Evolutionary conservation across 2,797 vertebrate species (phyloP), one percentile per base, ranked within the genome.

Genomic region (Mormyrops attenuatus): DNA sequence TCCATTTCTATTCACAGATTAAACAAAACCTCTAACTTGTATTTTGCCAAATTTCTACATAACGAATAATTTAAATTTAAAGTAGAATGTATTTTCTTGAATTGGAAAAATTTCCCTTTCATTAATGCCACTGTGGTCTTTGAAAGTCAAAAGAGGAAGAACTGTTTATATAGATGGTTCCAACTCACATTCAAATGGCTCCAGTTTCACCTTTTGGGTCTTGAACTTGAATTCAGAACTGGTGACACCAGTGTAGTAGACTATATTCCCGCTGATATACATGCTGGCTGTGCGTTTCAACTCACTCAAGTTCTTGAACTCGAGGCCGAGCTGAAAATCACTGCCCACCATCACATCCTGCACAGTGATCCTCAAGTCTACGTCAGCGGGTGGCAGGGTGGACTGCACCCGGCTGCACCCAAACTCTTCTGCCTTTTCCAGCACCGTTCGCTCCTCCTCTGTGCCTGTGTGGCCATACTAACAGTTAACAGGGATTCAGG

Each of bases 201-300:
- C 93, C 90, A 99, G 91, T 0, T 82, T 94, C 80, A 97, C 94
- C 0, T 87, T 92, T 52, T 96, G 96, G 0, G 93, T 94, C 30
- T 94, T 93, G 11, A 96, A 97, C 94, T 98, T 95, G 94, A 99
- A 97, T 92, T 99, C 96, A 0, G 86, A 90, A 90, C 96, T 97
- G 63, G 93, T 57, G 87, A 99, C 98, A 3, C 98, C 98, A 0
- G 98, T 99, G 88, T 99, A 99, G 93, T 96, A 99, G 89, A 97
- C 95, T 92, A 98, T 95, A 30, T 92, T 97, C 88, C 97, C 98
- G 0, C 95, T 97, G 92, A 99, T 90, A 91, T 97, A 98, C 52
- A 95, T 89, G 0, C 94, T 93, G 53, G 95, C 90, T 0, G 94
- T 96, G 90, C 97, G 97, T 0, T 0, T 47, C 88, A 95, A 91